phyloP scores from a whole-genome alignment of 1,140 invertebrate genomes.

The Bombus vancouverensis region DNA sequence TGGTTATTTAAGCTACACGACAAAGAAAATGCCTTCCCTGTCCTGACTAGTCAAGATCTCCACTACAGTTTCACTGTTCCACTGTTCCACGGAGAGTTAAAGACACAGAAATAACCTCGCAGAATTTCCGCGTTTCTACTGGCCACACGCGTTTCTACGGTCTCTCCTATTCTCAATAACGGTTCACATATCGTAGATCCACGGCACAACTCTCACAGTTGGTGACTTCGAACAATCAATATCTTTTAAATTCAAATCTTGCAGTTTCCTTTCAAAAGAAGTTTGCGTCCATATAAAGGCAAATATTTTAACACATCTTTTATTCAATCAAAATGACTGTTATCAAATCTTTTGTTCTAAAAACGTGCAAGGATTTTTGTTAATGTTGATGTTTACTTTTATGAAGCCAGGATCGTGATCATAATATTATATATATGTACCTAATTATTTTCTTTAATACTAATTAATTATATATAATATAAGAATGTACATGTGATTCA shows the following conservation, averaged over 20 bases:
- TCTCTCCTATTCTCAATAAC: not conserved
- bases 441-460: no score
- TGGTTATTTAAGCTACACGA: not conserved
- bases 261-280: not conserved
- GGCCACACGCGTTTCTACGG: not conserved
- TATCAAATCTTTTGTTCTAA: not conserved
- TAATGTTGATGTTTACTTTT: no score
- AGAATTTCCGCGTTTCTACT: slow-evolving; percentile 17
- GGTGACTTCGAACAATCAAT: no score
- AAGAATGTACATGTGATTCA: no score
- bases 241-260: slow-evolving; percentile 14
- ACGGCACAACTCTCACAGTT: not conserved
- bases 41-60: not conserved
- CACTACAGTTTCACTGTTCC: not conserved
- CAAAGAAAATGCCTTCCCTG: not conserved
- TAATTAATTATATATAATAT: no score
- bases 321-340: not conserved
- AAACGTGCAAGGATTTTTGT: no score
- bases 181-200: not conserved
- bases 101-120: not conserved
- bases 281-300: not conserved
- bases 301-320: not conserved
- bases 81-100: not conserved
- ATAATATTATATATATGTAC: no score
- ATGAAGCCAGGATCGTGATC: no score